phyloP scores from a whole-genome alignment of 2,888 invertebrate species.

The Drosophila nr. perissopoda region DNA sequence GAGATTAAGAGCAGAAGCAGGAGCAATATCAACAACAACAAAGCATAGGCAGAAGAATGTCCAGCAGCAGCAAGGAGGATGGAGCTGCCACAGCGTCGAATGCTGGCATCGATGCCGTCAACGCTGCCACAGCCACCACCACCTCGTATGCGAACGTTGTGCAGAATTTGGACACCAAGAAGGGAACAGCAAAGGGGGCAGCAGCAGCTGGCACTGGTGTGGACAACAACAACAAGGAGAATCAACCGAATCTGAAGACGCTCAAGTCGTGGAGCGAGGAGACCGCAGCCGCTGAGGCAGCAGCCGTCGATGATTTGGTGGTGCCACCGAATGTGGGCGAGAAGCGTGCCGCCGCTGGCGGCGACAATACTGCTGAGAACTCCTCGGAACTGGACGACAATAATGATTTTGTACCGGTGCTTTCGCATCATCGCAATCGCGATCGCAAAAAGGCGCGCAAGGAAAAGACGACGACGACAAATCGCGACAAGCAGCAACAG shows the following conservation, averaged over 20 bases:
- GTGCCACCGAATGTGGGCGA: constrained; percentile 80
- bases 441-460: constrained; percentile 84
- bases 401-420: constrained; percentile 84
- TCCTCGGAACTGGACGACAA: constrained; percentile 84
- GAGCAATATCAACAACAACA: constrained; percentile 23
- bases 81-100: constrained; percentile 68
- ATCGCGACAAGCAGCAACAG: constrained; percentile 53
- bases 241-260: constrained; percentile 80
- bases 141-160: constrained; percentile 90
- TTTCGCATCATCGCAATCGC: constrained; percentile 83
- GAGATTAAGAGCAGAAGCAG: constrained; percentile 36
- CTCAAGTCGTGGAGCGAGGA: constrained; percentile 84
- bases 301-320: constrained; percentile 56
- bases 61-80: constrained; percentile 83
- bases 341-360: constrained; percentile 82
- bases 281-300: constrained; percentile 74
- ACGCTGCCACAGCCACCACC: constrained; percentile 85
- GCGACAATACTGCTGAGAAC: constrained; percentile 82
- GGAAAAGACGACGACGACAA: constrained; percentile 79
- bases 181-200: constrained; percentile 40
- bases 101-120: constrained; percentile 45
- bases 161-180: constrained; percentile 84
- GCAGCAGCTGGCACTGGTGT: constrained; percentile 27
- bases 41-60: constrained; percentile 72
- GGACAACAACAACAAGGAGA: constrained; percentile 82